phyloP scores from a whole-genome alignment of 2,113 vertebrate species.

The Peucedramus taeniatus region DNA sequence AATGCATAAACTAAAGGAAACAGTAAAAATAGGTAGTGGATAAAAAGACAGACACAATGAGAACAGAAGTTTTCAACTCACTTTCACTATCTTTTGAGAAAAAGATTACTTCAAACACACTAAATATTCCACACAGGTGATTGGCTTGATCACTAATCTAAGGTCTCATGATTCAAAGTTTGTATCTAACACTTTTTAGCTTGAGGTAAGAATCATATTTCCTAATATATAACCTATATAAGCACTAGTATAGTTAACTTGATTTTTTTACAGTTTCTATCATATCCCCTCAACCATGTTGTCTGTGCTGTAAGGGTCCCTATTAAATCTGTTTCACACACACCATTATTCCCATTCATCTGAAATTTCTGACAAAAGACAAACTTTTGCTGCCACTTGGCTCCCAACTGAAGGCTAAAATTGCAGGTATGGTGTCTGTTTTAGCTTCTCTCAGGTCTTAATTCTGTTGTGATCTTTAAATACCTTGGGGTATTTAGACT shows the following conservation, averaged over 20 bases:
- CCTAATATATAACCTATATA: neutral
- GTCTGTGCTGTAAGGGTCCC: neutral
- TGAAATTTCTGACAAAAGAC: neutral
- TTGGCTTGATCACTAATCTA: neutral
- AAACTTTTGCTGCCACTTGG: neutral
- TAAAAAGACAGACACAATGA: neutral
- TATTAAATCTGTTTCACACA: neutral
- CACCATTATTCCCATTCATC: neutral
- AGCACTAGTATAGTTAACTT: neutral
- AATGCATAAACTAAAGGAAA: neutral
- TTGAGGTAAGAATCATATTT: neutral
- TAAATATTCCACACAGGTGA: neutral
- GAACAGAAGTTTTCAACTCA: neutral
- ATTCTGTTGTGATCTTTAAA: neutral
- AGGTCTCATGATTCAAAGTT: neutral
- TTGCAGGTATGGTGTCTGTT: neutral
- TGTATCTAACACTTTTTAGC: neutral
- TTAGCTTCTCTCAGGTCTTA: neutral
- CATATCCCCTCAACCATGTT: neutral
- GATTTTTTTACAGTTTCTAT: neutral
- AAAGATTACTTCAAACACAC: neutral
- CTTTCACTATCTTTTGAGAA: neutral
- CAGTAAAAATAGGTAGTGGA: neutral
- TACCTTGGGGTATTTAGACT: neutral
- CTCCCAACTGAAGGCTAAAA: neutral